Conservation (phyloP, 2,113 vertebrate species). For the Lichenostomus cassidix region DNA sequence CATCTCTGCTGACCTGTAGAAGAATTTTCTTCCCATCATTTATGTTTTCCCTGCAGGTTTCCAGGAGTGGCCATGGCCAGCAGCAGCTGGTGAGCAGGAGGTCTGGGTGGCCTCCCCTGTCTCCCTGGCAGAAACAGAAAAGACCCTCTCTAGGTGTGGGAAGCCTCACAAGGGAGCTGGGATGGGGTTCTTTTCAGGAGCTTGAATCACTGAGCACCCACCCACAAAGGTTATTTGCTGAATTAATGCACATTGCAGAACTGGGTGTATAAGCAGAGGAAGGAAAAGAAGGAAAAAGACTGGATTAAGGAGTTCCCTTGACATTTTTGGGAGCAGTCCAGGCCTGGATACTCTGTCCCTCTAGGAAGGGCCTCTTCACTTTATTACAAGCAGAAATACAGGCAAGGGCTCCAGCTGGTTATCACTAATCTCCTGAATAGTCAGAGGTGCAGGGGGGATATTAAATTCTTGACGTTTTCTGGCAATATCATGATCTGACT, state of each 20-base stretch:
- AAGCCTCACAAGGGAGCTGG: slow-evolving; percentile 29
- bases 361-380: slow-evolving; percentile 2
- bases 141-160: slow-evolving; percentile 17
- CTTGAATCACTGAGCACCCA: not conserved
- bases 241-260: not conserved
- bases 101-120: not conserved
- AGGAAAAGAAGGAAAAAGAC: slow-evolving; percentile 3
- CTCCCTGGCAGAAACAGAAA: not conserved
- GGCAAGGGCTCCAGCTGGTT: not conserved
- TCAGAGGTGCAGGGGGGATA: slow-evolving; percentile 34
- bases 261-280: not conserved
- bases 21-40: not conserved
- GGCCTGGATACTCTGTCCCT: not conserved
- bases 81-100: not conserved
- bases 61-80: not conserved
- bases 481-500: not conserved
- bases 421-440: slow-evolving; percentile 32
- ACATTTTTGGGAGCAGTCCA: slow-evolving; percentile 20
- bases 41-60: not conserved
- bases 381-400: slow-evolving; percentile 9
- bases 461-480: slow-evolving; percentile 38
- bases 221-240: not conserved
- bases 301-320: not conserved
- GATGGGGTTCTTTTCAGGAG: not conserved
- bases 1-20: not conserved